These are phyloP conservation scores for Cryptosula pallasiana DNA, from an alignment of 2,888 invertebrate species.

Conservation along the genomic window DNA sequence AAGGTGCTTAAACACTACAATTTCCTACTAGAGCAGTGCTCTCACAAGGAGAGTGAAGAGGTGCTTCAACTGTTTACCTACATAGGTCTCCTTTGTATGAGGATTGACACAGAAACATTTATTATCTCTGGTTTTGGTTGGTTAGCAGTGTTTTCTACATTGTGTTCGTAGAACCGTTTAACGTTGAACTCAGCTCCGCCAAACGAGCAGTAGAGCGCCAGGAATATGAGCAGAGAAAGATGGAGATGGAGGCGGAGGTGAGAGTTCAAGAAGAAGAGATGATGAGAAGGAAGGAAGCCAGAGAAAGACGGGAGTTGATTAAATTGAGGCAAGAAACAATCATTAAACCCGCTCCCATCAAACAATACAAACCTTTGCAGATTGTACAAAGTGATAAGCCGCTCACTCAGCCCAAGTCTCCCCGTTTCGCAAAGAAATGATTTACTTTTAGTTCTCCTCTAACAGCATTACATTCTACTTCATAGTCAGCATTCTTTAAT, in stretches of 20 bases:
- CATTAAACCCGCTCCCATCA: conserved; percentile 42
- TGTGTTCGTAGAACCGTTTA: conserved; percentile 8
- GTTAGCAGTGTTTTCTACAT: too few relatives aligned
- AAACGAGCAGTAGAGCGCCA: conserved; percentile 7
- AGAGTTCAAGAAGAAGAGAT: background rate
- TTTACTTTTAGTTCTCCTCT: background rate
- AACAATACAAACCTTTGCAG: conserved; percentile 39
- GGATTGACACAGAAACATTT: too few relatives aligned
- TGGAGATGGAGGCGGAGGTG: background rate
- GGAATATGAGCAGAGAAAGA: background rate
- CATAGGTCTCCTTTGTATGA: too few relatives aligned
- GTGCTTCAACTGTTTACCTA: too few relatives aligned
- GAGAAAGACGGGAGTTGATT: conserved; percentile 59
- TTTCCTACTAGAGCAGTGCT: too few relatives aligned
- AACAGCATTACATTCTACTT: background rate
- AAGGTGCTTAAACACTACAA: too few relatives aligned
- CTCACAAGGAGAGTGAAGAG: too few relatives aligned
- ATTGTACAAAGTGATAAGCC: conserved; percentile 42
- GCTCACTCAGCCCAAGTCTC: conserved; percentile 64
- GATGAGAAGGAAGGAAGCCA: conserved; percentile 30
- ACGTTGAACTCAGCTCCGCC: background rate
- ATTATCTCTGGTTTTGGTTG: too few relatives aligned
- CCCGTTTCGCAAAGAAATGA: conserved; percentile 38
- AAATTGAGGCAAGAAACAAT: conserved; percentile 43
- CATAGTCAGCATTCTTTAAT: too few relatives aligned